Percentiles rank a stretch among this genome's conserved stretches.
phyloP scores from a whole-genome alignment of 2,888 invertebrate species.

The Ophonus ardosiacus region DNA sequence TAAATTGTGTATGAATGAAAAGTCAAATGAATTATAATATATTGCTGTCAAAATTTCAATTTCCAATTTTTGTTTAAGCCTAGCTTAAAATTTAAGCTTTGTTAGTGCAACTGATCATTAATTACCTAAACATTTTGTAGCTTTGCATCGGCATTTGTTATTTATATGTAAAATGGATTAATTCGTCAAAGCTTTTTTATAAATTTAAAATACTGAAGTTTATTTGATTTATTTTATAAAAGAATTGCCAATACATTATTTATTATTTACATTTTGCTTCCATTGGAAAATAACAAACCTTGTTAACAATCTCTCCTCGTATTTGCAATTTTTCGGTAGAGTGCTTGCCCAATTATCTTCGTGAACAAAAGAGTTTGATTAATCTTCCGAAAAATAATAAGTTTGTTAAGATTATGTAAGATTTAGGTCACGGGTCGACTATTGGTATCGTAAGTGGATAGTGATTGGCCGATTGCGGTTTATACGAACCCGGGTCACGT shows the following conservation, averaged over 20 bases:
- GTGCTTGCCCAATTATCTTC: neutral
- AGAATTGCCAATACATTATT: neutral
- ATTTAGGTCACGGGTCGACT: neutral
- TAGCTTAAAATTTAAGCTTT: no score
- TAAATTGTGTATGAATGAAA: no score
- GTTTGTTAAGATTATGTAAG: neutral
- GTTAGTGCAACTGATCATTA: no score
- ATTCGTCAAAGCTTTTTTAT: no score
- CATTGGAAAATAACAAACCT: neutral
- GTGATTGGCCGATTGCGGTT: slow-evolving; percentile 12
- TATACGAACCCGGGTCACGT: neutral
- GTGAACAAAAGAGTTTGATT: slow-evolving; percentile 17
- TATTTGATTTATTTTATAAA: no score
- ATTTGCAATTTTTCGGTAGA: neutral
- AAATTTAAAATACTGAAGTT: no score
- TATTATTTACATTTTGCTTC: neutral
- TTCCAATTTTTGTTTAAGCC: no score
- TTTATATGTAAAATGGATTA: no score
- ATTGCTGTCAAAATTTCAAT: no score
- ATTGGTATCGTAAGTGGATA: slow-evolving; percentile 18
- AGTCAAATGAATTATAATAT: no score
- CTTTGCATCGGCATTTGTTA: no score
- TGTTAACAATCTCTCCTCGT: neutral
- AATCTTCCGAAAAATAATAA: slow-evolving; percentile 21
- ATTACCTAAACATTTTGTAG: no score